Evolutionary conservation across 2,888 invertebrate species (phyloP).

Genomic region (Spisula solida): DNA sequence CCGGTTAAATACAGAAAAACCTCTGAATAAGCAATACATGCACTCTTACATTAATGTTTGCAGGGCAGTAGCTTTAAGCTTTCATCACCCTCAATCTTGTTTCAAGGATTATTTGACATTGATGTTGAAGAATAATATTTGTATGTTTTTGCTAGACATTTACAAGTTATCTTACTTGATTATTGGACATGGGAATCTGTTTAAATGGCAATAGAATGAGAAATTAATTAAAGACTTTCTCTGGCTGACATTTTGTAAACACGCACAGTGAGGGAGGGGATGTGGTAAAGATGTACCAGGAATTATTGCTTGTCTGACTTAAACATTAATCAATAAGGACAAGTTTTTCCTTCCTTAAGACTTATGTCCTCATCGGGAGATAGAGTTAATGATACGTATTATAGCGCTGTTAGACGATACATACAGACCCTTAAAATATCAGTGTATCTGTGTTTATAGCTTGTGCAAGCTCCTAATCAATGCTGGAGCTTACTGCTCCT

Average conservation of each 20-base stretch:
- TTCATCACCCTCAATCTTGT: too few relatives aligned
- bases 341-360: slow-evolving; percentile 9
- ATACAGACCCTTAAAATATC: not conserved
- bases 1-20: too few relatives aligned
- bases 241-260: slow-evolving; percentile 16
- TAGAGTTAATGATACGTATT: slow-evolving; percentile 4
- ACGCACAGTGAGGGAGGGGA: not conserved
- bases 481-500: too few relatives aligned
- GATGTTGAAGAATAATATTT: not conserved
- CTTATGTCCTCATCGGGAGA: not conserved
- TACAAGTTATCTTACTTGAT: slow-evolving; percentile 16
- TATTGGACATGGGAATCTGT: slow-evolving; percentile 14
- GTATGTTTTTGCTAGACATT: not conserved
- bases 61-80: too few relatives aligned
- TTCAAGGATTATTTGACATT: not conserved
- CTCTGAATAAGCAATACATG: too few relatives aligned
- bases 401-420: not conserved
- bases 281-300: not conserved
- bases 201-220: slow-evolving; percentile 18
- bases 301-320: slow-evolving; percentile 25
- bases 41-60: too few relatives aligned
- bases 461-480: not conserved
- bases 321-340: slow-evolving; percentile 1
- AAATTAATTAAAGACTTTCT: slow-evolving; percentile 24
- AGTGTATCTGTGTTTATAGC: not conserved